These are phyloP conservation scores for Iphiclides podalirius DNA, from an alignment of 2,888 invertebrate species.

Conservation along the genomic window DNA sequence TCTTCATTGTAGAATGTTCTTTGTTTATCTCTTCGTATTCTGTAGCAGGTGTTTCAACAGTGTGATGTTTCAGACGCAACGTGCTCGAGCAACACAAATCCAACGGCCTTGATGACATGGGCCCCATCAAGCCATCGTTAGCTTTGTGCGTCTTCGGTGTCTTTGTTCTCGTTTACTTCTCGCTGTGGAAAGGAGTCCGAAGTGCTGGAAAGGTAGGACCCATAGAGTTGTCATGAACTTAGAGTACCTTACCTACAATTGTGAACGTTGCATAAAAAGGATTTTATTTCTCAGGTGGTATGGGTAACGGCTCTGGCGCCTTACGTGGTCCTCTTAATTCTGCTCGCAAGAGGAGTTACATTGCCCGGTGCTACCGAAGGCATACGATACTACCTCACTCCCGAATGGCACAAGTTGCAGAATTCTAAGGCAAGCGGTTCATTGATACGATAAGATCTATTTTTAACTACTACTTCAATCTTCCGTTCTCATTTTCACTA, in stretches of 20 bases:
- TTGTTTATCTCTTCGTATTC: too few relatives aligned
- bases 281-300: slow-evolving; percentile 83
- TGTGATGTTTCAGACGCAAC: slow-evolving; percentile 82
- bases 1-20: too few relatives aligned
- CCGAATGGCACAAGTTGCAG: slow-evolving; percentile 91
- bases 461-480: too few relatives aligned
- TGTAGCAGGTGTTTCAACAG: too few relatives aligned
- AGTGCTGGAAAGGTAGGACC: slow-evolving; percentile 95
- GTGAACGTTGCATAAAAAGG: too few relatives aligned
- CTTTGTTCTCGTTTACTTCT: slow-evolving; percentile 96
- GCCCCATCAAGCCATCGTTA: slow-evolving; percentile 92
- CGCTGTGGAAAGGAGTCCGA: slow-evolving; percentile 96
- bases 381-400: slow-evolving; percentile 92
- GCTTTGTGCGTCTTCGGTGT: slow-evolving; percentile 94
- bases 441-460: too few relatives aligned
- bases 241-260: too few relatives aligned
- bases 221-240: too few relatives aligned
- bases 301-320: slow-evolving; percentile 97
- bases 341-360: slow-evolving; percentile 90
- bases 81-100: slow-evolving; percentile 92
- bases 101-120: slow-evolving; percentile 91
- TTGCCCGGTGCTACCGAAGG: slow-evolving; percentile 92
- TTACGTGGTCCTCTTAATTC: slow-evolving; percentile 92
- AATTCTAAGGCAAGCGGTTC: slow-evolving; percentile 82
- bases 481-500: too few relatives aligned